Evolutionary conservation across 1,140 invertebrate species (phyloP), one percentile per base, ranked within the genome.

Genomic region (Anoplolepis gracilipes): DNA sequence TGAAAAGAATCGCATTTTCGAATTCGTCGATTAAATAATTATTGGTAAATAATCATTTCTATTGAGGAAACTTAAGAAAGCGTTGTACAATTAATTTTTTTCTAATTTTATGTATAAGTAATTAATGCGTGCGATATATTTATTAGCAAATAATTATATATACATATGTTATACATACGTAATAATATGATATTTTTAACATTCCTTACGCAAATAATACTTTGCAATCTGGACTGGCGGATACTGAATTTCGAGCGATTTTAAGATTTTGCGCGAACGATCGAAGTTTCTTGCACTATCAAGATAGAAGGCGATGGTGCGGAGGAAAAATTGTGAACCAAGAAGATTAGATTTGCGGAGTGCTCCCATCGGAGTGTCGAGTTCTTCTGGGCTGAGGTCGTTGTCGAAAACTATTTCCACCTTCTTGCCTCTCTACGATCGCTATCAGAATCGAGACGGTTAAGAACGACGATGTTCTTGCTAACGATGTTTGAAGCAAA

Each of bases 281-380:
- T 59, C 49, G 11, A 81, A 72, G 78, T 81, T 81, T 81, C 65
- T 81, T 72, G 65, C 49, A 36, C 65, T 8, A 77, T 77, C 42
- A 49, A 64, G 72, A 7, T 61, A 25, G 16, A 77, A 53, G 22
- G 30, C 81, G 33, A 84, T 72, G 33, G 81, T 10, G 42, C 30
- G 42, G 28, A 49, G 59, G 59, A 64, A 84, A 77, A 84, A 84
- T 76, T 77, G 70, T 64, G 81, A 61, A 76, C 57, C 70, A n/a
- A 42, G 59, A 77, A 88, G 70, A 86, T 87, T 81, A 84, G 79
- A 87, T 87, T 88, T 78, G 87, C 87, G 72, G 61, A 87, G 85
- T 76, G 86, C 57, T 69, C 28, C 61, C 64, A 30, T 55, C 70
- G 77, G 75, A 53, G 61, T 61, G 55, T 79, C 73, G 28, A 55